Percentiles rank a stretch among this genome's conserved stretches.
phyloP scores from a whole-genome alignment of 2,888 invertebrate genomes.

The Craniophora ligustri region DNA sequence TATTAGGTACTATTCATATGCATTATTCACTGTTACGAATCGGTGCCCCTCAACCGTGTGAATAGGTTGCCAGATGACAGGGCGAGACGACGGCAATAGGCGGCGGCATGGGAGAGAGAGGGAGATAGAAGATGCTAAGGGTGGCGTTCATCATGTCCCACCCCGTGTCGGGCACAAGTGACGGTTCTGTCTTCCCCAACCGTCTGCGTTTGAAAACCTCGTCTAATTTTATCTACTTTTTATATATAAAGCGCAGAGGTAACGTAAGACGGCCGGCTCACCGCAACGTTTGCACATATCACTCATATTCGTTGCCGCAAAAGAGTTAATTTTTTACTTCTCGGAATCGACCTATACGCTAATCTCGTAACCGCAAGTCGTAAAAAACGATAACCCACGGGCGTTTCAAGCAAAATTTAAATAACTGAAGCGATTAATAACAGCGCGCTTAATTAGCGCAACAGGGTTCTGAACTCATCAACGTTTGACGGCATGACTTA shows the following conservation, averaged over 20 bases:
- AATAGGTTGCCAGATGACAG: slow-evolving; percentile 83
- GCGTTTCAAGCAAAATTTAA: slow-evolving; percentile 76
- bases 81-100: slow-evolving; percentile 60
- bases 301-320: slow-evolving; percentile 69
- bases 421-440: slow-evolving; percentile 84
- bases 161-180: slow-evolving; percentile 85
- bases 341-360: slow-evolving; percentile 79
- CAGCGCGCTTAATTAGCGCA: slow-evolving; percentile 78
- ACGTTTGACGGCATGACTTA: slow-evolving; percentile 75
- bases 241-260: slow-evolving; percentile 49
- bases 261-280: slow-evolving; percentile 42
- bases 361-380: slow-evolving; percentile 80
- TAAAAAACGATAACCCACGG: slow-evolving; percentile 78
- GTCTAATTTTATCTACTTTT: slow-evolving; percentile 69
- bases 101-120: slow-evolving; percentile 58
- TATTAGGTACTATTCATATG: slow-evolving; percentile 79
- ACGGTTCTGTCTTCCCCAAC: slow-evolving; percentile 82
- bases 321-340: slow-evolving; percentile 79
- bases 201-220: slow-evolving; percentile 79
- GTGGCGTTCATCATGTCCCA: slow-evolving; percentile 83
- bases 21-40: slow-evolving; percentile 86
- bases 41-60: slow-evolving; percentile 79
- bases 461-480: slow-evolving; percentile 78
- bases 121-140: slow-evolving; percentile 71
- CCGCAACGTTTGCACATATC: slow-evolving; percentile 64